Conservation (phyloP, 2,888 invertebrate species). For the Thalpophila matura region DNA sequence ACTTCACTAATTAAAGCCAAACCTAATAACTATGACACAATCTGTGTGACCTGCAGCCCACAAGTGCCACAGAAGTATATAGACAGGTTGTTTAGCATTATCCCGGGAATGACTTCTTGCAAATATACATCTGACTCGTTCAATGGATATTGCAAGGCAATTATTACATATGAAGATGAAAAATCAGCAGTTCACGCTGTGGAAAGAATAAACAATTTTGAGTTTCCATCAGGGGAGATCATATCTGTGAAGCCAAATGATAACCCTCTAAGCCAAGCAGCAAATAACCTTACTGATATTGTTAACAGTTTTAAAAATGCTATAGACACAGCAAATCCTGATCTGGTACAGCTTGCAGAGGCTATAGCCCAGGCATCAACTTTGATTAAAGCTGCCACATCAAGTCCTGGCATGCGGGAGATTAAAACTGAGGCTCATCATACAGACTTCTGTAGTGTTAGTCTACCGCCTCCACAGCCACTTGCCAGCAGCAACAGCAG, state of each 20-base stretch:
- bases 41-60: constrained; percentile 94
- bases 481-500: constrained; percentile 91
- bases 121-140: constrained; percentile 86
- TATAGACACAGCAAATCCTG: constrained; percentile 78
- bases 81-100: constrained; percentile 96
- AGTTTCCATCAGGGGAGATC: constrained; percentile 97
- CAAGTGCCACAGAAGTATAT: constrained; percentile 94
- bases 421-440: constrained; percentile 62
- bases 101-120: constrained; percentile 91
- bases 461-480: constrained; percentile 94
- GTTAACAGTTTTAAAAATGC: constrained; percentile 83
- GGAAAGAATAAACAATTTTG: constrained; percentile 97
- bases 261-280: constrained; percentile 81
- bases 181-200: constrained; percentile 92
- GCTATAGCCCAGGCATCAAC: constrained; percentile 95
- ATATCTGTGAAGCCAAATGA: constrained; percentile 93
- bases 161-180: constrained; percentile 80
- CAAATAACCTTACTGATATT: constrained; percentile 79
- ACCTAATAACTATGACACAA: constrained; percentile 90
- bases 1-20: constrained; percentile 67
- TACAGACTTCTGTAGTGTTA: constrained; percentile 91
- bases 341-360: constrained; percentile 93
- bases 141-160: constrained; percentile 84
- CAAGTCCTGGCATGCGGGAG: constrained; percentile 63
- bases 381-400: constrained; percentile 92